Base-by-base conservation (phyloP, 2,888 invertebrate species). In the Tachina lurida region DNA sequence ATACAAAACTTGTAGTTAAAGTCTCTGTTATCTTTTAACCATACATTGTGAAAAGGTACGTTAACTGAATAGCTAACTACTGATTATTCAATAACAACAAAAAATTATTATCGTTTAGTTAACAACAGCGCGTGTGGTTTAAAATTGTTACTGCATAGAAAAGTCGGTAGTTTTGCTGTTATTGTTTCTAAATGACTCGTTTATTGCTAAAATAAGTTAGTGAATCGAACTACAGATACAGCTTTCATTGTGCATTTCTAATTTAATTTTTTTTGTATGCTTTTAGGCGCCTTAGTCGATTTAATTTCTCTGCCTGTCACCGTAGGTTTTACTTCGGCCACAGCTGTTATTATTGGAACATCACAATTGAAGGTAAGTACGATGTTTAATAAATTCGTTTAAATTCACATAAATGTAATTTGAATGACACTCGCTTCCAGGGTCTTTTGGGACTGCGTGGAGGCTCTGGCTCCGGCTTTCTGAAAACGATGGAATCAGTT, bases 301-400 rank as follows among this genome's bases (percentile, higher is more conserved):
- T 97, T 98, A 90, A 97, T 98, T 90, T 97, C 97, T 0, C 95
- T 97, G 87, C 97, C 98, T 0, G 97, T 97, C 10, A 97, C 97
- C 0, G 96, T 97, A 15, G 97, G 97, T 0, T 98, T 98, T 91
- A 97, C 98, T 1, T 97, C 97, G 9, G 98, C 97, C 0, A 97
- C 97, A 0, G 97, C 98, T 49, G 96, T 98, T 56, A 97, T 97
- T 86, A 98, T 98, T 82, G 97, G 96, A 5, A 95, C 96, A 17
- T 97, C 97, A 0, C 98, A 98, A 92, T 92, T 97, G 1, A 97
- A 97, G 90, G 94, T 94, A 78, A 10, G 5, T 94, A 78, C 10
- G 3, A 0, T 17, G 41, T n/a, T 2, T 8, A 54, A 41, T 4
- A 45, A 71, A 45, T 13, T 12, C 2, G 1, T 19, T 15, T 43